Evolutionary conservation across 2,888 invertebrate genomes (phyloP).

Genomic region (Platynereis dumerilii): DNA sequence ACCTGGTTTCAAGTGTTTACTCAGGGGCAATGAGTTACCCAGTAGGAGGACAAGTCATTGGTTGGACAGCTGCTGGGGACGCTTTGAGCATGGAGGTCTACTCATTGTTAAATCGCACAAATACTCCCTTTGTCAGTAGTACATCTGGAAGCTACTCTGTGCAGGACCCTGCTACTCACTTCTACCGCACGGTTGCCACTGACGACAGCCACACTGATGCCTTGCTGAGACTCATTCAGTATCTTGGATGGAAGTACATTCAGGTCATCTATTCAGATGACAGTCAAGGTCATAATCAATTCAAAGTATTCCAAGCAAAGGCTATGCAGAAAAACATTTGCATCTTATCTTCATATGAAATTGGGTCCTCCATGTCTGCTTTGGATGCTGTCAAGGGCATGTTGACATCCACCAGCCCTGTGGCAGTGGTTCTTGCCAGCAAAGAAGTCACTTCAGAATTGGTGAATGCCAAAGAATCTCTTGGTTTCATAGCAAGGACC

Average conservation of each 20-base stretch:
- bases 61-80: conserved; percentile 2
- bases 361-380: not conserved
- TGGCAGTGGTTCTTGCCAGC: not conserved
- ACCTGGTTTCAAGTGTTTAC: conserved; percentile 42
- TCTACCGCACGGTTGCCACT: conserved; percentile 52
- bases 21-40: conserved; percentile 5
- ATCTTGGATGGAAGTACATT: conserved; percentile 49
- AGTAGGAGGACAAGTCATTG: not conserved
- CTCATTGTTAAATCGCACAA: conserved; percentile 46
- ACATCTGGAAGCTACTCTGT: conserved; percentile 48
- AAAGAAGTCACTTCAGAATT: not conserved
- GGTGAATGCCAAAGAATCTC: not conserved
- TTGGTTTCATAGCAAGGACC: not conserved
- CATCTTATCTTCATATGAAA: conserved; percentile 8
- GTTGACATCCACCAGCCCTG: not conserved
- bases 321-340: not conserved
- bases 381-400: not conserved
- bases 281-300: conserved; percentile 41
- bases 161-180: conserved; percentile 44
- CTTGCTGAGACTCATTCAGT: conserved; percentile 42
- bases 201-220: conserved; percentile 53
- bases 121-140: conserved; percentile 65
- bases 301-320: conserved; percentile 36
- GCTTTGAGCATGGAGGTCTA: not conserved
- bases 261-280: conserved; percentile 51